Evolutionary conservation across 30 jellyfish, hydroid and myxozoan species (phyloP), one percentile per base, ranked within the genome.

Genomic region (Hydractinia echinata): DNA sequence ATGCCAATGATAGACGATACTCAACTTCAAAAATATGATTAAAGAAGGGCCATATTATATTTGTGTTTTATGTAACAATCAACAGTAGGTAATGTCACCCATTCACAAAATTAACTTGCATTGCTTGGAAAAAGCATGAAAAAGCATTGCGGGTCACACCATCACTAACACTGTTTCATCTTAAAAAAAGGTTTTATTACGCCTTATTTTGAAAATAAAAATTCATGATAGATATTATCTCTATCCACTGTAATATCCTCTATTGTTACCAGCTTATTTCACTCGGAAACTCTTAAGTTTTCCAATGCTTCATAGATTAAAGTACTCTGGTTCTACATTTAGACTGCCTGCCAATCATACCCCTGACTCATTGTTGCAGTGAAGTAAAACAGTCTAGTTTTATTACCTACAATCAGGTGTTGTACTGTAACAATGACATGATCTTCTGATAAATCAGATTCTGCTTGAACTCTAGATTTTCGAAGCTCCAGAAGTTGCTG

Each of bases 101-200:
- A 18, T 49, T 70, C 80, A 16, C 14, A 70, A 70, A 70, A 6
- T 70, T 70, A 18, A 18, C 21, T 14, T 51, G 56, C 80, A 70
- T 70, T 15, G 54, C 58, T 4, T 49, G 54, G 80, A 70, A 70
- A 70, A 70, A 70, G 14, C 56, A 21, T 44, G 80, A 70, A 49
- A 18, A 70, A 20, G 80, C 80, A 70, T 70, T 56, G 30, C 56
- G 54, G 21, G 80, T 18, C 6, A 70, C 56, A 14, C 80, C 80
- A 51, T 70, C 80, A 44, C 80, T 56, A 70, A 70, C 58, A 30
- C 80, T 10, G 10, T 62, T 56, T 70, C 80, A 6, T 51, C 80
- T 70, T 70, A 14, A 18, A 70, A 70, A 70, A 70, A 18, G 13
- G 51, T 70, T 62, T 62, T 15, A 62, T 50, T 15, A 50, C 8